Evolutionary conservation across 2,797 vertebrate genomes (phyloP).

Genomic region (Nyctibius grandis): DNA sequence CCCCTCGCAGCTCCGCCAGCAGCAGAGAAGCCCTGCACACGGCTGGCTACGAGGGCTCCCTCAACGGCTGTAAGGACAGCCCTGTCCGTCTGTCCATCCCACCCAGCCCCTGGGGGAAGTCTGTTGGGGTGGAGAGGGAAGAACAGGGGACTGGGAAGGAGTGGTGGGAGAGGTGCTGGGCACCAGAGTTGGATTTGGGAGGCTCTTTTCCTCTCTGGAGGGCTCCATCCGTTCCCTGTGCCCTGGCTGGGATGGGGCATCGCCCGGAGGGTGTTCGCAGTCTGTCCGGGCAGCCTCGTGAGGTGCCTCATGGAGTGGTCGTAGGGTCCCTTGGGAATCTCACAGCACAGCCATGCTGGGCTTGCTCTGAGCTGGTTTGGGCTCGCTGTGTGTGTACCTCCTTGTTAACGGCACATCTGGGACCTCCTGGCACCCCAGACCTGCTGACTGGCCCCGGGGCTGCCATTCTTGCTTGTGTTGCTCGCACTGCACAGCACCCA

Average conservation of each 20-base stretch:
- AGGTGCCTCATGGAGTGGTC: background rate
- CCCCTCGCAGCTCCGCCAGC: conserved; percentile 86
- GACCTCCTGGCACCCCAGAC: background rate
- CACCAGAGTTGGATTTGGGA: background rate
- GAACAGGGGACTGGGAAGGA: background rate
- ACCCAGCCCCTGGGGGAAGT: background rate
- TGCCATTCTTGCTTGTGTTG: background rate
- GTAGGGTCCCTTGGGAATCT: background rate
- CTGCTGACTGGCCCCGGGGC: background rate
- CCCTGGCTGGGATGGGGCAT: background rate
- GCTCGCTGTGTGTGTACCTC: fast-evolving
- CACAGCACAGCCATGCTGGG: fast-evolving
- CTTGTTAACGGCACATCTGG: background rate
- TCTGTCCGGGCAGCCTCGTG: background rate
- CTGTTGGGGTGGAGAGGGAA: background rate
- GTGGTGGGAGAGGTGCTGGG: background rate
- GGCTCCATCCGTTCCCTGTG: background rate
- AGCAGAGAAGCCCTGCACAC: conserved; percentile 91
- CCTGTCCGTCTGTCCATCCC: background rate
- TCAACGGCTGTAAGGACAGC: conserved; percentile 89
- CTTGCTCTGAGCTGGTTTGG: background rate
- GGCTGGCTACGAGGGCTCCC: conserved; percentile 82
- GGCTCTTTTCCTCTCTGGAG: background rate
- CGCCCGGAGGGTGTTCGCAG: fast-evolving
- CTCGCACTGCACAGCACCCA: background rate